Evolutionary conservation across 2,113 vertebrate genomes (phyloP), one percentile per base, ranked within the genome.

Genomic region (Micronisus gabar): DNA sequence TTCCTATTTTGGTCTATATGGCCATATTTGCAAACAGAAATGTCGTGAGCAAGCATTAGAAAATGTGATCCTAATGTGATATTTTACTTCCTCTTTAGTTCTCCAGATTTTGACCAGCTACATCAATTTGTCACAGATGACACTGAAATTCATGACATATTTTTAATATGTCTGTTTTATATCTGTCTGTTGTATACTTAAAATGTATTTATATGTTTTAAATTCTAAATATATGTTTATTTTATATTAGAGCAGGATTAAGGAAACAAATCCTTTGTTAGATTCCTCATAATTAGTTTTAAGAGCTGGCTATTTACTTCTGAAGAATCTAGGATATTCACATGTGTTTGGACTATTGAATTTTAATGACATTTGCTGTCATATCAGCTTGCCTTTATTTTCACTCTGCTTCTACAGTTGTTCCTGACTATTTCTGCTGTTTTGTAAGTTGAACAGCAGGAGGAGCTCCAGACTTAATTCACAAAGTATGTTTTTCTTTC

Each of bases 391-490:
- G 34, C 8, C 9, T 40, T 45, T 40, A 4, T 70, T 76, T 85
- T 58, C 53, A 0, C 11, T 56, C 43, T 4, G 7, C 36, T 76
- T 27, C 8, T 43, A 0, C 15, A 7, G 23, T 48, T 7, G 15
- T 68, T 52, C 5, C 23, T 55, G 9, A 20, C 9, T 13, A 1
- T 15, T 38, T 56, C 34, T 78, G 61, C 55, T 56, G 18, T 88
- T 94, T 52, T 56, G 15, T 2, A 15, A 5, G 8, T 5, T 13
- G 36, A 91, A 12, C 95, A 95, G 86, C 66, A 93, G 90, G 86
- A 48, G 93, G 90, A 90, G 59, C 90, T 93, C 95, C 85, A 79
- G 79, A 43, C 61, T 90, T 41, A 81, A 41, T 13, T 52, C 85
- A 7, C n/a, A 21, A 19, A 23, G 2, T 34, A 58, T 0, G 2